A percentile compares a stretch with the other conserved stretches of the same genome.
Conservation (phyloP, 2,797 vertebrate genomes). For the Lates japonicus region DNA sequence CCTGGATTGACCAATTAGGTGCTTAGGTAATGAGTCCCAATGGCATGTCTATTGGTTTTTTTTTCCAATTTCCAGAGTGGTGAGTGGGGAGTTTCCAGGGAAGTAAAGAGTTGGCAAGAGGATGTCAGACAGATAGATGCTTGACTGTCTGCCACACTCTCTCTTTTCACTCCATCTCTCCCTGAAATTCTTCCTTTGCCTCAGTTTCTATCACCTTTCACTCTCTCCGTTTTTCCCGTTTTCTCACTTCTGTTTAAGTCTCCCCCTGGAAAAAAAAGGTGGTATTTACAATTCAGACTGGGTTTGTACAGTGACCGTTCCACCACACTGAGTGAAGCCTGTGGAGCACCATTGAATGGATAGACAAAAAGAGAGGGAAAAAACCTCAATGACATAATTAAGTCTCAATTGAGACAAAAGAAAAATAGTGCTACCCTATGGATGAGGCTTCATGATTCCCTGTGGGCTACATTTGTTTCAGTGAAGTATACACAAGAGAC, state of each 20-base stretch:
- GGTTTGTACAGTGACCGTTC: slow-evolving; percentile 40
- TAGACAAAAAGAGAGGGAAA: slow-evolving; percentile 21
- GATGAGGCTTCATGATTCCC: slow-evolving; percentile 45
- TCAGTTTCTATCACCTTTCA: slow-evolving; percentile 18
- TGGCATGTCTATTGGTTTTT: slow-evolving; percentile 26
- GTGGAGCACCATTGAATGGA: slow-evolving; percentile 21
- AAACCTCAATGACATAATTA: slow-evolving; percentile 49
- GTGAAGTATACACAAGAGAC: slow-evolving; percentile 37
- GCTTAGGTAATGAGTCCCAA: slow-evolving; percentile 66
- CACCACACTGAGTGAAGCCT: slow-evolving; percentile 33
- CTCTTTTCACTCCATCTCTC: neutral
- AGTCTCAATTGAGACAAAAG: slow-evolving; percentile 30
- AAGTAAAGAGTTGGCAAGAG: slow-evolving; percentile 37
- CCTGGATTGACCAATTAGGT: slow-evolving; percentile 61
- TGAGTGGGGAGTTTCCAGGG: slow-evolving; percentile 27
- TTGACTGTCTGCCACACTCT: slow-evolving; percentile 24
- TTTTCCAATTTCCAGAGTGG: slow-evolving; percentile 35
- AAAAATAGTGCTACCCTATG: slow-evolving; percentile 35
- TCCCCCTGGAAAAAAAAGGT: slow-evolving; percentile 33
- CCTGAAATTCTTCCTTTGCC: slow-evolving; percentile 23
- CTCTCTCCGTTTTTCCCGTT: neutral
- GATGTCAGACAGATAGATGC: slow-evolving; percentile 31
- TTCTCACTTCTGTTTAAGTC: slow-evolving; percentile 3
- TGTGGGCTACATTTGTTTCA: slow-evolving; percentile 46
- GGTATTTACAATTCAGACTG: slow-evolving; percentile 58